Evolutionary conservation across 2,113 vertebrate genomes (phyloP).

Genomic region (Odocoileus virginianus): DNA sequence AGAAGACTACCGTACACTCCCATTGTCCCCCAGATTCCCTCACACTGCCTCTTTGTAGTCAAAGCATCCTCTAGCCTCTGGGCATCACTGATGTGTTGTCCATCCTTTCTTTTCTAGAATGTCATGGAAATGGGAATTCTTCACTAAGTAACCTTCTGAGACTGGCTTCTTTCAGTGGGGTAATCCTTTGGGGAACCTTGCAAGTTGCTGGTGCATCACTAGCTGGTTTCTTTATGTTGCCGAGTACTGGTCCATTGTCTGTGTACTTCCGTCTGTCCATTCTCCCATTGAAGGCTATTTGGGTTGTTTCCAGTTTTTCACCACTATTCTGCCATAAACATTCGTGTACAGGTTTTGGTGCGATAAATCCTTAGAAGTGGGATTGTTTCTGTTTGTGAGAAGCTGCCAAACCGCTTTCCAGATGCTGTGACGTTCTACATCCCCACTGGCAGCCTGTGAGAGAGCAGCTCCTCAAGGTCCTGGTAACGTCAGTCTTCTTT

Average conservation of each 20-base stretch:
- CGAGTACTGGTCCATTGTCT: rapidly evolving
- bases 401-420: neutral
- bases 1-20: neutral
- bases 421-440: neutral
- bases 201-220: rapidly evolving
- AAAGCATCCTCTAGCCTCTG: neutral
- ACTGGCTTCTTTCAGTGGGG: neutral
- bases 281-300: neutral
- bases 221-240: neutral
- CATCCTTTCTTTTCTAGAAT: neutral
- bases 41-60: neutral
- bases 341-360: neutral
- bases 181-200: neutral
- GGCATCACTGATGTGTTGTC: neutral
- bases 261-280: rapidly evolving
- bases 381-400: neutral
- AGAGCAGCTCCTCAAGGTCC: neutral
- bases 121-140: neutral
- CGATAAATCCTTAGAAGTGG: neutral
- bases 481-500: neutral
- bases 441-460: neutral
- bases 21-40: neutral
- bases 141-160: neutral
- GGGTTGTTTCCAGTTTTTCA: neutral
- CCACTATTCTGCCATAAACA: neutral